Evolutionary conservation across 2,888 invertebrate genomes (phyloP), one percentile per base, ranked within the genome.

Genomic region (Limnephilus auricula): DNA sequence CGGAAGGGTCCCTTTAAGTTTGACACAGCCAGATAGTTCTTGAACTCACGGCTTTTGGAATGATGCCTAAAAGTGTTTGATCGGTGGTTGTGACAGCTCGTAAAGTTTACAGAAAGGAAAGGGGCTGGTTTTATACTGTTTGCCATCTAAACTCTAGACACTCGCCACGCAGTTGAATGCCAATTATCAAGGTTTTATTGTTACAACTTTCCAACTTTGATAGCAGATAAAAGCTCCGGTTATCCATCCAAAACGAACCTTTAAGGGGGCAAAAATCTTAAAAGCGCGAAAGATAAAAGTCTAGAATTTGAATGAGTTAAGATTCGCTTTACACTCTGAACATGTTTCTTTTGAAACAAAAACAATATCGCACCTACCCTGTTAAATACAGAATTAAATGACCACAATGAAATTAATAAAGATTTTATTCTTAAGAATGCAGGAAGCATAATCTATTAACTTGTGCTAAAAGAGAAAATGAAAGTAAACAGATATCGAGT

Each of bases 11-110:
- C 85, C 25, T 40, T 85, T 5, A n/a, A 85, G 85, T 85, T 85
- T 85, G 85, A 85, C 85, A 85, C 9, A 85, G 30, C 40, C 85
- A 85, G 85, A 85, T 85, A 85, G 45, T 85, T 85, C 25, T 2
- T 18, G 34, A 85, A 65, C 50, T 86, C 86, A 31, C 65, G 86
- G 50, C 31, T 37, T 37, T 37, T 37, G 84, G 40, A 84, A 50
- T 86, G 86, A 86, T 50, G 86, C 45, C 86, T 86, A 50, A 50
- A 86, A 86, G 86, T 86, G 86, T 86, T 86, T 45, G 50, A 86
- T 31, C 86, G 50, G 86, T 86, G 86, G 86, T 30, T 50, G 65
- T 50, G 86, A 86, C 86, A 86, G 86, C 50, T 50, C 30, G 31
- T 86, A 65, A 86, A 86, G 50, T 86, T 86, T 32, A 30, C 65